These are phyloP conservation scores for Cylas formicarius DNA, from an alignment of 1,140 invertebrate species.

Conservation along the genomic window DNA sequence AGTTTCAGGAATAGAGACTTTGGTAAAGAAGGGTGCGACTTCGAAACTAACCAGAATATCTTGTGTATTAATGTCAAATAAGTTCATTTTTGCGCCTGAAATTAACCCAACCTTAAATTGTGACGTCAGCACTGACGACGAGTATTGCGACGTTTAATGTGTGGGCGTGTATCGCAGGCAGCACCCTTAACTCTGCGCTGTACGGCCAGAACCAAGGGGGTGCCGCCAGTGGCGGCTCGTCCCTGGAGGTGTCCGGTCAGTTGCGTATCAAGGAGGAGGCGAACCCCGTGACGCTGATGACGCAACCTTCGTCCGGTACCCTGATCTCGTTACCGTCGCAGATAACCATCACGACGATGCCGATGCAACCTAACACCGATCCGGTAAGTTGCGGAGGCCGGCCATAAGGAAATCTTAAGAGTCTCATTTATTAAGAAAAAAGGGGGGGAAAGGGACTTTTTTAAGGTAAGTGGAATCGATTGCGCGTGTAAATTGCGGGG, in stretches of 20 bases:
- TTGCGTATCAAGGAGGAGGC: constrained; percentile 34
- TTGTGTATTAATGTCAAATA: too few relatives aligned
- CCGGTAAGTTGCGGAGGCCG: constrained; percentile 24
- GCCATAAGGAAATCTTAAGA: constrained; percentile 3
- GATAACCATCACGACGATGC: constrained; percentile 37
- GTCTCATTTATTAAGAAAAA: too few relatives aligned
- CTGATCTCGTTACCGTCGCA: constrained; percentile 42
- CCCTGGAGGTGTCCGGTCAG: constrained; percentile 13
- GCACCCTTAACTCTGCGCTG: constrained; percentile 6
- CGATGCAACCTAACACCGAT: constrained; percentile 32
- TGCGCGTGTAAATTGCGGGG: too few relatives aligned
- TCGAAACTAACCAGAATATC: too few relatives aligned
- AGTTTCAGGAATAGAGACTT: too few relatives aligned
- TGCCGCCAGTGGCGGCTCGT: constrained; percentile 10
- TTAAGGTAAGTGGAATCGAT: too few relatives aligned
- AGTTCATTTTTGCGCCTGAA: too few relatives aligned
- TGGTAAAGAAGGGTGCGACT: too few relatives aligned
- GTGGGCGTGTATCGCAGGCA: constrained; percentile 14
- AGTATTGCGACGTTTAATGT: too few relatives aligned
- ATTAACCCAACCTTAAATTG: too few relatives aligned
- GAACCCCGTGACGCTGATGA: constrained; percentile 27
- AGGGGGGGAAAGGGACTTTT: too few relatives aligned
- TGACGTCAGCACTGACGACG: too few relatives aligned
- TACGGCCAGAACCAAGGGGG: constrained; percentile 17
- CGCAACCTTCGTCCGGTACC: constrained; percentile 31